These are phyloP conservation scores for Sarcophaga carnaria DNA, from an alignment of 2,888 invertebrate species.

Conservation along the genomic window DNA sequence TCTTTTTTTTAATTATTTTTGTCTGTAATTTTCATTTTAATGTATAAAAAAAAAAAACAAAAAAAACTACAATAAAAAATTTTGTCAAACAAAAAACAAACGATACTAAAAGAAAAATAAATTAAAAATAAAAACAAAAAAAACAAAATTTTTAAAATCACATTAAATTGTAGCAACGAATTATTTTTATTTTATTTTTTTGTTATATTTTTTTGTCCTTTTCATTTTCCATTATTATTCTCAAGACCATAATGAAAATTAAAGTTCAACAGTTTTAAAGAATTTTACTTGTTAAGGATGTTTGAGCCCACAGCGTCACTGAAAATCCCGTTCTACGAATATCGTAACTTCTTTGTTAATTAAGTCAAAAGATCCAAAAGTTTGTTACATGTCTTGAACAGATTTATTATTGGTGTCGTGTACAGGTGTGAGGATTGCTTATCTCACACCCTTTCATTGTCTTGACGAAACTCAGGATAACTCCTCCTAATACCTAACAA, in stretches of 20 bases:
- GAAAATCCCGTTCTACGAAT: too few species aligned
- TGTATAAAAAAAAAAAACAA: constrained; percentile 47
- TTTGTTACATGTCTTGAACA: too few species aligned
- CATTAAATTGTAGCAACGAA: constrained; percentile 15
- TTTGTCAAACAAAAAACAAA: constrained; percentile 56
- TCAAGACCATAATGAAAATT: neutral
- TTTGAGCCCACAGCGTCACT: too few species aligned
- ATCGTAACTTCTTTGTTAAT: too few species aligned
- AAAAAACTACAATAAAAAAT: constrained; percentile 33
- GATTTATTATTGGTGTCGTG: too few species aligned
- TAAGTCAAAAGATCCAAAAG: too few species aligned
- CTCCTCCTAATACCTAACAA: too few species aligned
- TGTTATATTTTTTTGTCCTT: neutral
- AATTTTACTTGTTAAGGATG: too few species aligned
- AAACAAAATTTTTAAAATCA: constrained; percentile 62
- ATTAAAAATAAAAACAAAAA: constrained; percentile 24
- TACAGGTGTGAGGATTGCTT: too few species aligned
- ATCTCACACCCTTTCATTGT: too few species aligned
- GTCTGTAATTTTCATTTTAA: constrained; percentile 49
- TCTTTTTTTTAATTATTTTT: constrained; percentile 34
- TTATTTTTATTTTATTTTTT: constrained; percentile 30
- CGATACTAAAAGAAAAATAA: constrained; percentile 60
- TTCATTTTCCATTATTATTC: neutral
- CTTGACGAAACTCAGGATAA: too few species aligned
- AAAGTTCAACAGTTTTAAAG: too few species aligned